Base-by-base conservation (phyloP, 2,797 vertebrate genomes). In the Triplophysa yarkandensis region DNA sequence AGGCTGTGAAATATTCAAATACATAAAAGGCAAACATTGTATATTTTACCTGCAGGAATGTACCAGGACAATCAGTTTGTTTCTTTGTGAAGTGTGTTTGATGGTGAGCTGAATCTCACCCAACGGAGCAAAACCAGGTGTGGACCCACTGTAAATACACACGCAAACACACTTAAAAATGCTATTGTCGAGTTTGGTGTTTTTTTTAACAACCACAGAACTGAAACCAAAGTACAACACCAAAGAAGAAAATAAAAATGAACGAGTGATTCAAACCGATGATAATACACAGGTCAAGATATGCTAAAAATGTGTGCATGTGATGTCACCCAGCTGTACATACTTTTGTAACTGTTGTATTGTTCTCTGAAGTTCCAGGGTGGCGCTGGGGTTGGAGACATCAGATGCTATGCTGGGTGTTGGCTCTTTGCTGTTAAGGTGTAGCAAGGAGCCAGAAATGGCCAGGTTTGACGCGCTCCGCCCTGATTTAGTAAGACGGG, bases 321-420 rank as follows among this genome's bases (percentile, higher is more conserved):
- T 60, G 16, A 19, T 6, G 8, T 2, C 4, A 14, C 17, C 32
- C 6, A 30, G 57, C 21, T 19, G 14, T 44, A 55, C 63, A 1
- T 91, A 95, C 94, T 95, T 95, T 63, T 94, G 91, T 1, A 98
- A 92, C 77, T 95, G 95, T 0, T 93, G 90, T 2, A 98, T 87
- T 30, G 95, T 85, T 74, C 94, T 92, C 72, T 95, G 94, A 36
- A 99, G 92, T 86, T 99, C 98, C 88, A 96, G 95, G 0, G 93
- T 91, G 60, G 95, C 93, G 0, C 91, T 94, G 5, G 96, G 94
- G 86, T 96, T 91, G 0, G 98, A 99, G 70, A 99, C 89, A 83
- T 99, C 98, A 0, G 98, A 99, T 2, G 98, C 97, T 27, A 99
- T 98, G 89, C 96, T 98, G n/a, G 95, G 97, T 0, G 97, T 99